phyloP scores from a whole-genome alignment of 2,797 vertebrate species.

The Melanotaenia trifasciata region DNA sequence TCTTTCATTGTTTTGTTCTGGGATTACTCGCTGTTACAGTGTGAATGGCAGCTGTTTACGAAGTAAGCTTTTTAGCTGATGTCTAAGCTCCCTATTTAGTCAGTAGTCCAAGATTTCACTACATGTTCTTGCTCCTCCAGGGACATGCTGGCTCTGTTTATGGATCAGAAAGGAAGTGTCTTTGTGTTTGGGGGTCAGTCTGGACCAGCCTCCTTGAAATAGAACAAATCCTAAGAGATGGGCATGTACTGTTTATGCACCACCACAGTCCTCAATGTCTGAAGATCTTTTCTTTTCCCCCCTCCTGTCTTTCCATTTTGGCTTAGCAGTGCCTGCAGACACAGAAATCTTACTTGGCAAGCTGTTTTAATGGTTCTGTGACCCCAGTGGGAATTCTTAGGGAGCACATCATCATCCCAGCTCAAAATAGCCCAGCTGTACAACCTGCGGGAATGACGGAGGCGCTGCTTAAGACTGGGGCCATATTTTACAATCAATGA shows the following conservation, averaged over 20 bases:
- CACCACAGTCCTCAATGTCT: slow-evolving; percentile 10
- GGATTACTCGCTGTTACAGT: slow-evolving; percentile 1
- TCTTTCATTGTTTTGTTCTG: slow-evolving; percentile 2
- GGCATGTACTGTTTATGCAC: slow-evolving; percentile 43
- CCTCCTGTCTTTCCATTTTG: slow-evolving; percentile 9
- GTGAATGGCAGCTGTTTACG: slow-evolving; percentile 33
- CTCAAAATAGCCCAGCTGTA: slow-evolving; percentile 20
- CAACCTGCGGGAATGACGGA: slow-evolving; percentile 22
- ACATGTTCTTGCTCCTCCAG: slow-evolving; percentile 30
- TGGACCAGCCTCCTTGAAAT: slow-evolving; percentile 54
- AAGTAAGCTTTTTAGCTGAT: slow-evolving; percentile 10
- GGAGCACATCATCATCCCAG: slow-evolving; percentile 38
- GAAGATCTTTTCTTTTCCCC: slow-evolving; percentile 2
- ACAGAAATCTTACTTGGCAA: slow-evolving; percentile 34
- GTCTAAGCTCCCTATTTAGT: slow-evolving; percentile 68
- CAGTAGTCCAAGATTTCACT: slow-evolving; percentile 55
- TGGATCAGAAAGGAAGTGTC: slow-evolving; percentile 70
- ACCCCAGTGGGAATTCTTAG: slow-evolving; percentile 40
- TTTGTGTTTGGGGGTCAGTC: slow-evolving; percentile 62
- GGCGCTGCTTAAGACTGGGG: slow-evolving; percentile 27
- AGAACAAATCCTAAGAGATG: slow-evolving; percentile 48
- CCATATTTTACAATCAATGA: slow-evolving; percentile 44
- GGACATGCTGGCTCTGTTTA: slow-evolving; percentile 52
- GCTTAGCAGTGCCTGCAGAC: slow-evolving; percentile 30
- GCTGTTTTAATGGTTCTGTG: slow-evolving; percentile 24